phyloP scores from a whole-genome alignment of 2,113 vertebrate genomes.

The Xyliphius kryptos region DNA sequence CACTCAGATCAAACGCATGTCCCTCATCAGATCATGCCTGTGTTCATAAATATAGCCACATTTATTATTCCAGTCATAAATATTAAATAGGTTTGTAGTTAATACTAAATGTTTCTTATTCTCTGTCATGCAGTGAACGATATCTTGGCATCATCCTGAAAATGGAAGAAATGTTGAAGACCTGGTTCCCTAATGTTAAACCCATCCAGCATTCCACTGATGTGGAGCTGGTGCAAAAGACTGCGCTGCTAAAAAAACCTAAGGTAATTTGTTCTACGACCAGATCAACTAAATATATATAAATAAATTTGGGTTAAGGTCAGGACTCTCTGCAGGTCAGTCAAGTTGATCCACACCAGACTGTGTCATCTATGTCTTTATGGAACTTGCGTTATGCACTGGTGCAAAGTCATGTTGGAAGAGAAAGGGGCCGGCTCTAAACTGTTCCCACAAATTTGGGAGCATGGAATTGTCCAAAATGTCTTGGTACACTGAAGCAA shows the following conservation, averaged over 20 bases:
- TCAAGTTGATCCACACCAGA: too few species aligned
- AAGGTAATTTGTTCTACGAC: constrained; percentile 38
- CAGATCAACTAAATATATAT: too few species aligned
- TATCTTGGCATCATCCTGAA: constrained; percentile 68
- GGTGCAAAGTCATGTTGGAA: too few species aligned
- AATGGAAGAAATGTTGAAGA: constrained; percentile 75
- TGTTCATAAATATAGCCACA: too few species aligned
- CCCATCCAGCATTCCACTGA: constrained; percentile 48
- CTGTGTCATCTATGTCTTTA: too few species aligned
- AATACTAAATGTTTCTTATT: constrained; percentile 4
- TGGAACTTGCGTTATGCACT: too few species aligned
- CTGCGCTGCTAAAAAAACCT: constrained; percentile 55
- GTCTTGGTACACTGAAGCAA: too few species aligned
- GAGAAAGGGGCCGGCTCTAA: too few species aligned
- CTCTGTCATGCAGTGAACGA: constrained; percentile 57
- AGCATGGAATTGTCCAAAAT: too few species aligned
- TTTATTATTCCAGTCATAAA: constrained; percentile 17
- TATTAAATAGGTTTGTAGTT: constrained; percentile 28
- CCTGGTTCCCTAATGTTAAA: constrained; percentile 69
- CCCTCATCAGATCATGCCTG: not conserved
- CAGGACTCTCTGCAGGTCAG: too few species aligned
- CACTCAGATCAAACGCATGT: not conserved
- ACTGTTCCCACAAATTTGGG: too few species aligned
- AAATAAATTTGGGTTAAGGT: too few species aligned
- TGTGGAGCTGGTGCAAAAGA: constrained; percentile 47